phyloP scores from a whole-genome alignment of 1,140 invertebrate species.

The Drosophila sp. region DNA sequence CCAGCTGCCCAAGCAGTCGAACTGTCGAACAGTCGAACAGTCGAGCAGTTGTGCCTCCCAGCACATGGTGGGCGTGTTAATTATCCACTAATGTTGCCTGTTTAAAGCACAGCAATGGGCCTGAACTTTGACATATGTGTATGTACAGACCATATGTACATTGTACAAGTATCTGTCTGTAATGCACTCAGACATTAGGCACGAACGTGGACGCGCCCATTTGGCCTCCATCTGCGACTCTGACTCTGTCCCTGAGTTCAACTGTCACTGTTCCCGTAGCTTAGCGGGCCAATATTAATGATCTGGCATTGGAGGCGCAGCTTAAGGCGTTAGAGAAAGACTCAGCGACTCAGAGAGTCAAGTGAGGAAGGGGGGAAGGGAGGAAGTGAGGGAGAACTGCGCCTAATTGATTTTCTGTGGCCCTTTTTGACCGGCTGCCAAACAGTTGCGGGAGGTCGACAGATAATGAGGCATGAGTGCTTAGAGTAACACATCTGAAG shows the following conservation, averaged over 20 bases:
- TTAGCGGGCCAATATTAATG: conserved; percentile 52
- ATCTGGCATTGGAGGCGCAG: conserved; percentile 46
- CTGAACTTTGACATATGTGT: conserved; percentile 66
- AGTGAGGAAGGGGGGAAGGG: not conserved
- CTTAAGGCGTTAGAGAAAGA: conserved; percentile 13
- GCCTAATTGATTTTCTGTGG: conserved; percentile 53
- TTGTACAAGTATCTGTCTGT: conserved; percentile 39
- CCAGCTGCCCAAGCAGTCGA: not conserved
- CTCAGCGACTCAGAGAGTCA: too few relatives aligned
- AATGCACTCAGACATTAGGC: conserved; percentile 33
- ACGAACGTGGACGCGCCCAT: conserved; percentile 32
- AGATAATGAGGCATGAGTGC: conserved; percentile 38
- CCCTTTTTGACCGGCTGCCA: conserved; percentile 26
- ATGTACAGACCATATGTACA: too few relatives aligned
- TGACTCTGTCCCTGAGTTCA: too few relatives aligned
- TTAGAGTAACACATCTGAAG: conserved; percentile 8
- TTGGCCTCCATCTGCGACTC: conserved; percentile 38
- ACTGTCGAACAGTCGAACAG: conserved; percentile 1
- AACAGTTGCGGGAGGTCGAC: conserved; percentile 42
- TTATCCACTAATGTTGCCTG: conserved; percentile 78
- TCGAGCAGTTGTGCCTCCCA: not conserved
- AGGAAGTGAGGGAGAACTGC: conserved; percentile 13
- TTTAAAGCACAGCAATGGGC: conserved; percentile 44
- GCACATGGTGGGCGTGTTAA: conserved; percentile 73
- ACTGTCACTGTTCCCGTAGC: conserved; percentile 29